These are phyloP conservation scores for Poliocrania exsul DNA, from an alignment of 2,797 vertebrate genomes.

Conservation along the genomic window DNA sequence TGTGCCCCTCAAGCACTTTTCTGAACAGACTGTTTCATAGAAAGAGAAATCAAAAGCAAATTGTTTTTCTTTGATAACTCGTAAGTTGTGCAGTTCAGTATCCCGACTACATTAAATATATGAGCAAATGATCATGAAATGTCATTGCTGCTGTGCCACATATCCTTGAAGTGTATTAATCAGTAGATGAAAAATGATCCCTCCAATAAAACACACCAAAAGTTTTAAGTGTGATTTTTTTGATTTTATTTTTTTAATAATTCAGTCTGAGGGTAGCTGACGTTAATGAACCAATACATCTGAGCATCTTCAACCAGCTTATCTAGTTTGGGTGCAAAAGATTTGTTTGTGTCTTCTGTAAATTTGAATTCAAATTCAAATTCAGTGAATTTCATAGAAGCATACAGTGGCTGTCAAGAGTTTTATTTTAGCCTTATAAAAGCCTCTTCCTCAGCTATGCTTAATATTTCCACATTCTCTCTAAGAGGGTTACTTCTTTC, in stretches of 20 bases:
- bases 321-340: background rate
- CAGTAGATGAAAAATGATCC: background rate
- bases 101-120: background rate
- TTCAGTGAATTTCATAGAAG: background rate
- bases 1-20: constrained; percentile 5
- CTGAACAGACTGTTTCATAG: constrained; percentile 19
- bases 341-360: background rate
- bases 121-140: background rate
- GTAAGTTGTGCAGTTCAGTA: background rate
- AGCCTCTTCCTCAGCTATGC: background rate
- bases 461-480: background rate
- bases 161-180: background rate
- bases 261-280: background rate
- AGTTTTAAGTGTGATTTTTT: background rate
- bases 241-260: background rate
- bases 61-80: constrained; percentile 43
- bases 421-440: background rate
- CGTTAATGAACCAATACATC: background rate
- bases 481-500: background rate
- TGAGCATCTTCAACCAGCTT: background rate
- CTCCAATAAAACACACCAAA: background rate
- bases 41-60: constrained; percentile 30
- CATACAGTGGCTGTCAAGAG: background rate
- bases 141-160: background rate
- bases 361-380: background rate